phyloP scores from a whole-genome alignment of 1,140 invertebrate species.

The Globodera ellingtonae region DNA sequence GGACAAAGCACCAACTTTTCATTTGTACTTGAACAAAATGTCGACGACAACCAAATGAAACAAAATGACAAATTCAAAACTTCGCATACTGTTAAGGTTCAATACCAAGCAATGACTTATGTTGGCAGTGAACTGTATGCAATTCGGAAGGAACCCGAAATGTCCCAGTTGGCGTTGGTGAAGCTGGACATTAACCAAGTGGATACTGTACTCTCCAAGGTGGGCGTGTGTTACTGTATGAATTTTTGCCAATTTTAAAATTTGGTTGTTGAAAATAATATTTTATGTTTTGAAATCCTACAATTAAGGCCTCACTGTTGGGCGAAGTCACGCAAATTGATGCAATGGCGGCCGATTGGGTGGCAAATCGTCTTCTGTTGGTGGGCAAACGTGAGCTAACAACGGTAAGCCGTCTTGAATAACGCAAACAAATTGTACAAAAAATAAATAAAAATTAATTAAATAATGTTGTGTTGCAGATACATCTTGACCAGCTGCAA shows the following conservation, averaged over 20 bases:
- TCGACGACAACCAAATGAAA: too few species aligned
- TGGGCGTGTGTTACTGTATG: background rate
- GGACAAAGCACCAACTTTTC: too few species aligned
- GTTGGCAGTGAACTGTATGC: slow-evolving; percentile 63
- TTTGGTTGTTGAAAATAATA: background rate
- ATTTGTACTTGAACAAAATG: too few species aligned
- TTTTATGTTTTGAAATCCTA: background rate
- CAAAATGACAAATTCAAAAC: slow-evolving; percentile 24
- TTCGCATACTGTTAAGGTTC: slow-evolving; percentile 39
- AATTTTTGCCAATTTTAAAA: too few species aligned
- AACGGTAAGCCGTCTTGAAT: background rate
- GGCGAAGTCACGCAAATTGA: slow-evolving; percentile 59
- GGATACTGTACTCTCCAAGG: slow-evolving; percentile 59
- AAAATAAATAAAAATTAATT: background rate
- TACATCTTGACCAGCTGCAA: slow-evolving; percentile 51
- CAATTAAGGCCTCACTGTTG: slow-evolving; percentile 44
- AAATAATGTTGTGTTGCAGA: slow-evolving; percentile 39
- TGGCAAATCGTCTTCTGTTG: slow-evolving; percentile 58
- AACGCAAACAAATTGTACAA: too few species aligned
- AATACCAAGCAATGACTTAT: slow-evolving; percentile 61
- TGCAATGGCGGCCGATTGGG: slow-evolving; percentile 64
- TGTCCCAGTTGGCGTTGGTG: slow-evolving; percentile 55
- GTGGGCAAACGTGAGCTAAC: slow-evolving; percentile 55
- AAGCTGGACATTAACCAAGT: slow-evolving; percentile 61
- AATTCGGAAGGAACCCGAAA: slow-evolving; percentile 54